A percentile compares a stretch with the other conserved stretches of the same genome.
Evolutionary conservation across 2,888 invertebrate species (phyloP).

Genomic region (Villa cingulata): DNA sequence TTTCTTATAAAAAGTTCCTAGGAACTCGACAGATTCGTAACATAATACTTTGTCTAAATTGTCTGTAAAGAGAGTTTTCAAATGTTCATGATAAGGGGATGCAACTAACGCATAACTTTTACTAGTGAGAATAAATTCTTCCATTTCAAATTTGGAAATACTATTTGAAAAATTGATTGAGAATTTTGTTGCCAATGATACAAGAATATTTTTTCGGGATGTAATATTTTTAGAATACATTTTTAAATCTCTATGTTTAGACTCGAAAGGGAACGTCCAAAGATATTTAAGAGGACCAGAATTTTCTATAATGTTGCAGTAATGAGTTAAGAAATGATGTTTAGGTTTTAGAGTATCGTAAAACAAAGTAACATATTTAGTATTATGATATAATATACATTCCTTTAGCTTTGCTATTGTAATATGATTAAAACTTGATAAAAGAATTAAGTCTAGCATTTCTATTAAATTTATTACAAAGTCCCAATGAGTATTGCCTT

Average conservation of each 20-base stretch:
- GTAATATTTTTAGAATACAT: background rate
- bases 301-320: background rate
- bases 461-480: background rate
- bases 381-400: background rate
- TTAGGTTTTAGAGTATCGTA: background rate
- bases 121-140: background rate
- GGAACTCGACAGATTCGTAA: background rate
- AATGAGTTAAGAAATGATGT: background rate
- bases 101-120: background rate
- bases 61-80: background rate
- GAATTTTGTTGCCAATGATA: background rate
- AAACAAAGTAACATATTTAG: background rate
- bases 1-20: background rate
- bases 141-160: background rate
- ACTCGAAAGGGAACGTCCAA: background rate
- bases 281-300: background rate
- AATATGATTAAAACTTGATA: background rate
- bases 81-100: background rate
- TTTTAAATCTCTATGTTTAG: conserved; percentile 2
- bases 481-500: background rate
- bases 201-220: background rate
- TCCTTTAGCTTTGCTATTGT: background rate
- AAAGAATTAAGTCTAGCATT: background rate
- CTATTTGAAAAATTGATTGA: background rate
- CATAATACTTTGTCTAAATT: background rate